A percentile compares a stretch with the other conserved stretches of the same genome.
Evolutionary conservation across 2,113 vertebrate species (phyloP).

Genomic region (Sarotherodon lohbergeri): DNA sequence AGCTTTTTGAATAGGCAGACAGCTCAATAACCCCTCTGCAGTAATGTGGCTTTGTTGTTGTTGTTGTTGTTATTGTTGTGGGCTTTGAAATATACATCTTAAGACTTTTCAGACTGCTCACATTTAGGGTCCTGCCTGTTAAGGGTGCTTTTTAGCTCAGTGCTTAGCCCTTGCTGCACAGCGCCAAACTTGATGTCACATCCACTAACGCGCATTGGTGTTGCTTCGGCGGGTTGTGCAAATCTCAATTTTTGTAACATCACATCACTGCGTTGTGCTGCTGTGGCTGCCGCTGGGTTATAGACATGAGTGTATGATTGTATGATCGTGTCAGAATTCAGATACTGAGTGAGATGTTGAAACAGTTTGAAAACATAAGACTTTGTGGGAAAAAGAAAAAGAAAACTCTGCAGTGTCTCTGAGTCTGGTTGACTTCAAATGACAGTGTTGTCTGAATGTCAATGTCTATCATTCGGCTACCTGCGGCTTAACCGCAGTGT

Average conservation of each 20-base stretch:
- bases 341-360: fast-evolving
- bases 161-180: too few relatives aligned
- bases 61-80: neutral
- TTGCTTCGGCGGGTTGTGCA: neutral
- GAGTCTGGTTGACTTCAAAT: neutral
- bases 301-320: neutral
- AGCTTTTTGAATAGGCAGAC: neutral
- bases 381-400: neutral
- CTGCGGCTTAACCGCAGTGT: neutral
- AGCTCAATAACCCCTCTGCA: neutral
- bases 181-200: neutral
- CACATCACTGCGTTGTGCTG: neutral
- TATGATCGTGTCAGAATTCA: neutral
- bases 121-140: fast-evolving
- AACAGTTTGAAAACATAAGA: neutral
- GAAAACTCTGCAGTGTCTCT: fast-evolving
- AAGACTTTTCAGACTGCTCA: neutral
- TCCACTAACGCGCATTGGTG: neutral
- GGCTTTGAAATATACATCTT: neutral
- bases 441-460: neutral
- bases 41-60: neutral
- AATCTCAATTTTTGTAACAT: neutral
- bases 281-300: neutral
- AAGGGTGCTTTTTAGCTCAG: neutral
- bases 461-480: neutral